A percentile compares a stretch with the other conserved stretches of the same genome.
Evolutionary conservation across 1,140 invertebrate species (phyloP).

Genomic region (Drosophila oshimai): DNA sequence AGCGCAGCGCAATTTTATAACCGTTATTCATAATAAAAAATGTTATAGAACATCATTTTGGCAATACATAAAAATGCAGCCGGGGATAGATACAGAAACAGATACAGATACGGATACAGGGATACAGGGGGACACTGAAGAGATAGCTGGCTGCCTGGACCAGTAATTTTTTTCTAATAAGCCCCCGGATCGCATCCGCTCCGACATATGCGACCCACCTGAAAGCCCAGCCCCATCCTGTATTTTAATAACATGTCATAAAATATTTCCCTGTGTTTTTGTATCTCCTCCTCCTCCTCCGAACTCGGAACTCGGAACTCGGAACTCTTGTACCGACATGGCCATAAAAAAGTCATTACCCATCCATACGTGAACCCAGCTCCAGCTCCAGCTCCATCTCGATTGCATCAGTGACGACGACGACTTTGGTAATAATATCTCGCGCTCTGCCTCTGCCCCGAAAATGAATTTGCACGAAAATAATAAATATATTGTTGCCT

Average conservation of each 20-base stretch:
- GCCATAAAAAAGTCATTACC: constrained; percentile 82
- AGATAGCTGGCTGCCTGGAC: constrained; percentile 7
- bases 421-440: constrained; percentile 47
- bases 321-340: constrained; percentile 43
- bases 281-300: constrained; percentile 2
- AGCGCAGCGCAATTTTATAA: constrained; percentile 62
- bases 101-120: background rate
- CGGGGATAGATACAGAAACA: constrained; percentile 11
- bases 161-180: constrained; percentile 80
- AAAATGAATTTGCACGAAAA: constrained; percentile 64
- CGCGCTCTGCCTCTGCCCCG: background rate
- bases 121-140: background rate
- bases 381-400: constrained; percentile 10
- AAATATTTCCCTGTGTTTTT: constrained; percentile 68
- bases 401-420: constrained; percentile 49
- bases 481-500: constrained; percentile 65
- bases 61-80: constrained; percentile 80
- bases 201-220: constrained; percentile 22
- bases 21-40: constrained; percentile 82
- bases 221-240: constrained; percentile 8
- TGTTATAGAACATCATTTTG: constrained; percentile 82
- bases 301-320: background rate
- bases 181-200: constrained; percentile 23
- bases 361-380: constrained; percentile 31
- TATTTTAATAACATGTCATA: constrained; percentile 81